Conservation (phyloP, 1,140 invertebrate genomes). For the Drosophila bipectinata region DNA sequence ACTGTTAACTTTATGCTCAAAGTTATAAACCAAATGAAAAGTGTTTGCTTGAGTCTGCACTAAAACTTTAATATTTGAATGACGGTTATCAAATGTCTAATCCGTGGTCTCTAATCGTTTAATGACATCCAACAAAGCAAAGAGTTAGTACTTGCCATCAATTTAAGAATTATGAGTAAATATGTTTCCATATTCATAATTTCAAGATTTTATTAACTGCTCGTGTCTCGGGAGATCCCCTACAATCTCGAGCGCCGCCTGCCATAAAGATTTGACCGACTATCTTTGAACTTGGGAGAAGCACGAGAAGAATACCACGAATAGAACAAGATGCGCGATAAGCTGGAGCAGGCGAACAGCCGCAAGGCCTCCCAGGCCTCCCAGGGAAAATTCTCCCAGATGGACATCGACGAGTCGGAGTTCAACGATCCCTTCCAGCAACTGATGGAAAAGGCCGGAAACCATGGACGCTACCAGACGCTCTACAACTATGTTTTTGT, state of each 20-base stretch:
- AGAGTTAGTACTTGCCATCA: background rate
- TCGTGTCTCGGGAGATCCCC: background rate
- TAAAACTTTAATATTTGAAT: too few species aligned
- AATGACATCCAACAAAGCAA: constrained; percentile 14
- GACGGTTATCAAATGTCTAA: background rate
- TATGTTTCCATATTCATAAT: constrained; percentile 29
- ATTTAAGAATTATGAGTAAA: constrained; percentile 9
- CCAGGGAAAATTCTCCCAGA: constrained; percentile 40
- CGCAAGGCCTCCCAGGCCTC: constrained; percentile 51
- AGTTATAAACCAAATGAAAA: too few species aligned
- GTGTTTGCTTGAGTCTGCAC: too few species aligned
- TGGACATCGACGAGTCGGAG: constrained; percentile 71
- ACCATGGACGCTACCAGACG: constrained; percentile 85
- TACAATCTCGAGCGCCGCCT: constrained; percentile 8
- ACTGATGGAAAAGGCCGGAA: constrained; percentile 84
- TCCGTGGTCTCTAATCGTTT: background rate
- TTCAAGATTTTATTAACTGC: constrained; percentile 39
- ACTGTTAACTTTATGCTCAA: too few species aligned
- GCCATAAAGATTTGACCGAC: constrained; percentile 57
- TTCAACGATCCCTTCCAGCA: constrained; percentile 84
- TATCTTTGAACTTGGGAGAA: constrained; percentile 12
- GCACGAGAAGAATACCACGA: background rate
- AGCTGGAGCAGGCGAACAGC: constrained; percentile 47
- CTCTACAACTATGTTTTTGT: constrained; percentile 84
- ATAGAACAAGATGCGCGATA: constrained; percentile 58